Conservation (phyloP, 2,797 vertebrate species). For the Euphonia xanthogaster region DNA sequence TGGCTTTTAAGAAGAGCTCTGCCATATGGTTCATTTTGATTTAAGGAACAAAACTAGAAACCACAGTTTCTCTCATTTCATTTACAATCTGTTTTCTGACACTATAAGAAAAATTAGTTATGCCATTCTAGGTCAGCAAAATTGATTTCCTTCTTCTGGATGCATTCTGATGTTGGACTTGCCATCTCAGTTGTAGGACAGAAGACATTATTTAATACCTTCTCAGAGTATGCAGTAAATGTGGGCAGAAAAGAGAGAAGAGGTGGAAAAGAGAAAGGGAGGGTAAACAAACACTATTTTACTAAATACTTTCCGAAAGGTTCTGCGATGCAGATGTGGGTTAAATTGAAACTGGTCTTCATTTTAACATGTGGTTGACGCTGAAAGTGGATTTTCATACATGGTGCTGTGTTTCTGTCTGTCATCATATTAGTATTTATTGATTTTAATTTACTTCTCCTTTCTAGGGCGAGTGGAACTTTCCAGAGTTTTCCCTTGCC, state of each 20-base stretch:
- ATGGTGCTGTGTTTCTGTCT: neutral
- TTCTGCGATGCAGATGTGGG: neutral
- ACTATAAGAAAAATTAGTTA: neutral
- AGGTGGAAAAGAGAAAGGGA: neutral
- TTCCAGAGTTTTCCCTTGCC: neutral
- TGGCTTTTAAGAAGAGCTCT: neutral
- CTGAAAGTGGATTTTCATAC: neutral
- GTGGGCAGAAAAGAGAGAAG: neutral
- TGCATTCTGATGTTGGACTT: neutral
- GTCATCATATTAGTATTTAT: neutral
- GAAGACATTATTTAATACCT: neutral
- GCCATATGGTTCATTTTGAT: neutral
- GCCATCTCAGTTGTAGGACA: neutral
- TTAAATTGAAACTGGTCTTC: neutral
- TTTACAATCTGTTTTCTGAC: neutral
- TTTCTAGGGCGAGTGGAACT: neutral
- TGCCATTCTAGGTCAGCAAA: neutral
- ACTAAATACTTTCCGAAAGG: neutral
- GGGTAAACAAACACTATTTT: neutral
- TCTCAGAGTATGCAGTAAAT: neutral
- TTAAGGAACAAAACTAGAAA: neutral
- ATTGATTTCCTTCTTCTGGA: neutral
- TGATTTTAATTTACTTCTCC: neutral
- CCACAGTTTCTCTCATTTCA: neutral
- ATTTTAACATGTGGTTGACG: neutral